A percentile compares a stretch with the other conserved stretches of the same genome.
phyloP scores from a whole-genome alignment of 2,797 vertebrate genomes.

The Coregonus sp. region DNA sequence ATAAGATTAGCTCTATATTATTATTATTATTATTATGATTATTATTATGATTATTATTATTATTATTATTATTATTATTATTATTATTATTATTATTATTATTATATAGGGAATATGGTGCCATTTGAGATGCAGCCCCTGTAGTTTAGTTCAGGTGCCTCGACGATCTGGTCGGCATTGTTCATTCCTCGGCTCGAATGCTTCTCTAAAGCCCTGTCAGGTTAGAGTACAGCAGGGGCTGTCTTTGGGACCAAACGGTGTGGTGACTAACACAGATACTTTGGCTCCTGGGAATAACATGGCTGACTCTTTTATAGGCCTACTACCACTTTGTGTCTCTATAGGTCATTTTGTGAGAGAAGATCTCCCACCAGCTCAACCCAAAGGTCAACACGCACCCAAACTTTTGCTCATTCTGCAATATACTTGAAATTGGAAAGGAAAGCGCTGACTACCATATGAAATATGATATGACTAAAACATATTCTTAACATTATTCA shows the following conservation, averaged over 20 bases:
- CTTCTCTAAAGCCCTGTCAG: slow-evolving; percentile 27
- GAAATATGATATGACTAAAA: slow-evolving; percentile 22
- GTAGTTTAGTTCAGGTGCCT: slow-evolving; percentile 41
- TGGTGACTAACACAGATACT: background rate
- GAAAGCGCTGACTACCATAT: too few species aligned
- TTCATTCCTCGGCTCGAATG: background rate
- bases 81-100: too few species aligned
- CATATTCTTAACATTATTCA: slow-evolving; percentile 47
- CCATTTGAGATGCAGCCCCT: background rate
- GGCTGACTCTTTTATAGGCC: background rate
- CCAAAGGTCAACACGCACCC: background rate
- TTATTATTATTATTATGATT: too few species aligned
- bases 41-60: too few species aligned
- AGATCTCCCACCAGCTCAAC: background rate
- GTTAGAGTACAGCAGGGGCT: background rate
- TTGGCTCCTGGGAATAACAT: background rate
- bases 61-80: too few species aligned
- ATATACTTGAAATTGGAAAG: too few species aligned
- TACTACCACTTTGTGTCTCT: background rate
- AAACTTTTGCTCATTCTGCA: too few species aligned
- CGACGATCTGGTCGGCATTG: slow-evolving; percentile 15
- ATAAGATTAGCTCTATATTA: too few species aligned
- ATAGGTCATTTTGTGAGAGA: background rate
- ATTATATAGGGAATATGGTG: too few species aligned
- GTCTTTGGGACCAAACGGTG: background rate